A percentile compares a stretch with the other conserved stretches of the same genome.
Evolutionary conservation across 1,140 invertebrate species (phyloP).

Genomic region (Ceratina calcarata): DNA sequence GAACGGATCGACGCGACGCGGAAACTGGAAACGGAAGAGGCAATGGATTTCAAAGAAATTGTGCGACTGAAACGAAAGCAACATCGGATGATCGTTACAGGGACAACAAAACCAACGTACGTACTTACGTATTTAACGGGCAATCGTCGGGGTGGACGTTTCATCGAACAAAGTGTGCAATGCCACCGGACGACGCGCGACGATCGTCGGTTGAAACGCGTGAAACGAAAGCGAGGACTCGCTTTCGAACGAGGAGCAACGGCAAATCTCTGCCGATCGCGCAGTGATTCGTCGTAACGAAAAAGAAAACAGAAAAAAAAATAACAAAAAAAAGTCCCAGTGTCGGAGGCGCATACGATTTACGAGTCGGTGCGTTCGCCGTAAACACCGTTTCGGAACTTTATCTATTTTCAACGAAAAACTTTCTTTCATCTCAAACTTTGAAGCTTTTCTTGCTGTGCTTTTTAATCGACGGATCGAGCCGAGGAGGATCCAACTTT

Average conservation of each 20-base stretch:
- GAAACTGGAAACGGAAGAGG: not conserved
- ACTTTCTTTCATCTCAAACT: constrained; percentile 44
- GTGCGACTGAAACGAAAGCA: constrained; percentile 22
- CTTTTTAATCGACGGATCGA: constrained; percentile 41
- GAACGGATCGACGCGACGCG: not conserved
- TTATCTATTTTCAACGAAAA: constrained; percentile 18
- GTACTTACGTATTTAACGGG: not conserved
- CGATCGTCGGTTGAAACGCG: constrained; percentile 19
- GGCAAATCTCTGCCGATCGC: too few relatives aligned
- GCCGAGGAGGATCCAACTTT: constrained; percentile 63
- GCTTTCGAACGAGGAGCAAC: not conserved
- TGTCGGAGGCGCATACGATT: not conserved
- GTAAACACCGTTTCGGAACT: constrained; percentile 6
- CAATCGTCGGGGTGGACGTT: constrained; percentile 20
- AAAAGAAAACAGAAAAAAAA: too few relatives aligned
- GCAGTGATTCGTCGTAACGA: not conserved
- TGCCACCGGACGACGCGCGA: not conserved
- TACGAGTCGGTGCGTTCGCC: not conserved
- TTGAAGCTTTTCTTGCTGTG: constrained; percentile 43
- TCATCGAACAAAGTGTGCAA: constrained; percentile 1
- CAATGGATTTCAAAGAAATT: not conserved
- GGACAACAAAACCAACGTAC: constrained; percentile 21
- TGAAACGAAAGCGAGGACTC: not conserved
- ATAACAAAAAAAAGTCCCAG: not conserved
- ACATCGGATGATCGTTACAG: constrained; percentile 51